These are phyloP conservation scores for Pelosia muscerda DNA, from an alignment of 2,888 invertebrate genomes.

Conservation along the genomic window DNA sequence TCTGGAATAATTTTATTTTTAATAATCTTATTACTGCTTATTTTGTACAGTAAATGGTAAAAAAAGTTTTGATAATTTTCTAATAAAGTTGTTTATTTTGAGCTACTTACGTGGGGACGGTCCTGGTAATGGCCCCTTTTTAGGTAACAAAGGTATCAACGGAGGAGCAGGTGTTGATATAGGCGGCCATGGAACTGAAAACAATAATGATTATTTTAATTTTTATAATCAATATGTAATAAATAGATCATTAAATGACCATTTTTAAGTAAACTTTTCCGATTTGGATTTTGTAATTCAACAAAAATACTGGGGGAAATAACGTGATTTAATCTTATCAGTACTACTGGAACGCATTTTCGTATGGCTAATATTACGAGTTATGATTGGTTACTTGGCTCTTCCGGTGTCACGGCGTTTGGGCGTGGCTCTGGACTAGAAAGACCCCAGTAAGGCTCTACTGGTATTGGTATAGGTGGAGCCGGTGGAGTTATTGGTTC, in stretches of 20 bases:
- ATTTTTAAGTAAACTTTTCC: too few relatives aligned
- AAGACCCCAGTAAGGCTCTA: constrained; percentile 21
- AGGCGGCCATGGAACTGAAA: constrained; percentile 53
- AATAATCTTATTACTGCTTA: background rate
- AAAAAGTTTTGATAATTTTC: background rate
- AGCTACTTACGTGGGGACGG: constrained; percentile 75
- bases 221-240: background rate
- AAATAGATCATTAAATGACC: too few relatives aligned
- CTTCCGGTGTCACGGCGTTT: constrained; percentile 21
- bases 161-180: constrained; percentile 39
- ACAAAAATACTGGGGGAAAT: too few relatives aligned
- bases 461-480: constrained; percentile 32
- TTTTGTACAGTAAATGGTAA: too few relatives aligned
- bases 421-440: constrained; percentile 24
- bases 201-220: constrained; percentile 3
- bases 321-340: too few relatives aligned
- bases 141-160: constrained; percentile 29
- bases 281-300: too few relatives aligned
- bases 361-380: background rate
- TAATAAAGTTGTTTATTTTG: background rate
- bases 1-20: constrained; percentile 55
- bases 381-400: constrained; percentile 30
- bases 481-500: constrained; percentile 30
- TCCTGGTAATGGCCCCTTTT: constrained; percentile 72
- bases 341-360: background rate